Evolutionary conservation across 2,113 vertebrate genomes (phyloP).

Genomic region (Ochotona curzoniae): DNA sequence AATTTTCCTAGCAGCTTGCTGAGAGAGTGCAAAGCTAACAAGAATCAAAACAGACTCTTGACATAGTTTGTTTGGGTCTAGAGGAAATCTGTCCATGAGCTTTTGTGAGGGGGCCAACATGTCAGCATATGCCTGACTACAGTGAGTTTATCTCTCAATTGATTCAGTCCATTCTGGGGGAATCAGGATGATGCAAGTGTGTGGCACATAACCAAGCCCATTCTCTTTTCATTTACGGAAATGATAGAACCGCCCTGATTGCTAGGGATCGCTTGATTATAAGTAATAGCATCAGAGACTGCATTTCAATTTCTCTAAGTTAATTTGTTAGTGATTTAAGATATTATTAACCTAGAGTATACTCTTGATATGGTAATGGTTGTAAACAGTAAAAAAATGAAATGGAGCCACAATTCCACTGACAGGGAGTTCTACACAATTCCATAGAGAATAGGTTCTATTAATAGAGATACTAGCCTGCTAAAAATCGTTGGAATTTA

Average conservation of each 20-base stretch:
- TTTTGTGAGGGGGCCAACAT: slow-evolving; percentile 82
- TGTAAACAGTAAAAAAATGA: slow-evolving; percentile 40
- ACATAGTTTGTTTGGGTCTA: slow-evolving; percentile 83
- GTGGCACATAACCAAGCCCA: slow-evolving; percentile 65
- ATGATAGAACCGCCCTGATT: slow-evolving; percentile 61
- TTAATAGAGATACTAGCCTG: slow-evolving; percentile 20
- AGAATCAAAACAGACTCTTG: slow-evolving; percentile 84
- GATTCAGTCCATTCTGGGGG: slow-evolving; percentile 80
- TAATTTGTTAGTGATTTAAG: slow-evolving; percentile 32
- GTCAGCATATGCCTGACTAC: slow-evolving; percentile 82
- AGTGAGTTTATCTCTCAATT: slow-evolving; percentile 83
- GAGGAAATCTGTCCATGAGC: slow-evolving; percentile 82
- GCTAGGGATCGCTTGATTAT: slow-evolving; percentile 31
- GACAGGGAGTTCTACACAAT: slow-evolving; percentile 24
- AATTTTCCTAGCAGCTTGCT: slow-evolving; percentile 83
- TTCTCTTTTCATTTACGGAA: slow-evolving; percentile 73
- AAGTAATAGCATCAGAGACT: slow-evolving; percentile 54
- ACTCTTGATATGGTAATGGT: slow-evolving; percentile 30
- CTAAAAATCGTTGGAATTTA: slow-evolving; percentile 50
- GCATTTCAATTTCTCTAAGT: slow-evolving; percentile 51
- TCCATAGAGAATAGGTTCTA: slow-evolving; percentile 7
- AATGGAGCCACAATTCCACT: not conserved
- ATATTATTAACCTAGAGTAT: slow-evolving; percentile 38
- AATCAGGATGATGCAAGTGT: slow-evolving; percentile 76
- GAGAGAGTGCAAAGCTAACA: slow-evolving; percentile 83